Percentiles rank a stretch among this genome's conserved stretches.
Conservation (phyloP, 2,113 vertebrate genomes). For the Setophaga coronata region DNA sequence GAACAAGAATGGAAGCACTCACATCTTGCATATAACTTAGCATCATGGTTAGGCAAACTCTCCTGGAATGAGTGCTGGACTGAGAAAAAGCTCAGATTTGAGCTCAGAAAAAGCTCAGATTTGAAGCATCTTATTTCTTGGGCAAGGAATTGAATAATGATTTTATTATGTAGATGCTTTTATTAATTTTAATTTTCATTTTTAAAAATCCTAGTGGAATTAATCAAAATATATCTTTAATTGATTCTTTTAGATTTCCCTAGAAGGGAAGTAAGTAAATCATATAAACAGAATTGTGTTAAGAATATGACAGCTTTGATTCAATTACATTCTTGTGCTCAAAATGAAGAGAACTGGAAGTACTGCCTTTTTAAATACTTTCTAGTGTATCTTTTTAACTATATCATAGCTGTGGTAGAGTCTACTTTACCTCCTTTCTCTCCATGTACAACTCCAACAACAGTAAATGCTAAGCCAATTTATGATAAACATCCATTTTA, state of each 20-base stretch:
- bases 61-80: neutral
- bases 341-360: neutral
- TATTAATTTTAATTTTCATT: neutral
- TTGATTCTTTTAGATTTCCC: neutral
- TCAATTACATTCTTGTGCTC: neutral
- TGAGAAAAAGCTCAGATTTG: neutral
- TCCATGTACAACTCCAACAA: neutral
- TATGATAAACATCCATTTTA: conserved; percentile 31
- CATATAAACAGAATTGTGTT: neutral
- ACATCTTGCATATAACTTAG: neutral
- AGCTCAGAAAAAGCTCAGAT: neutral
- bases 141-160: neutral
- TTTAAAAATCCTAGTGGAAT: neutral
- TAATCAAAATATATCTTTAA: neutral
- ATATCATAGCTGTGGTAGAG: neutral
- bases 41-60: neutral
- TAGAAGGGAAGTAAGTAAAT: neutral
- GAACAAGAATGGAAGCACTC: neutral
- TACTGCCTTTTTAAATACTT: neutral
- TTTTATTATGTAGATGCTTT: neutral
- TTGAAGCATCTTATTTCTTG: neutral
- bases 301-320: neutral
- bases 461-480: neutral
- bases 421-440: neutral
- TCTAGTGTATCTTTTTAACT: neutral